Base-by-base conservation (phyloP, 2,797 vertebrate species). In the Muraenolepis orangiensis region DNA sequence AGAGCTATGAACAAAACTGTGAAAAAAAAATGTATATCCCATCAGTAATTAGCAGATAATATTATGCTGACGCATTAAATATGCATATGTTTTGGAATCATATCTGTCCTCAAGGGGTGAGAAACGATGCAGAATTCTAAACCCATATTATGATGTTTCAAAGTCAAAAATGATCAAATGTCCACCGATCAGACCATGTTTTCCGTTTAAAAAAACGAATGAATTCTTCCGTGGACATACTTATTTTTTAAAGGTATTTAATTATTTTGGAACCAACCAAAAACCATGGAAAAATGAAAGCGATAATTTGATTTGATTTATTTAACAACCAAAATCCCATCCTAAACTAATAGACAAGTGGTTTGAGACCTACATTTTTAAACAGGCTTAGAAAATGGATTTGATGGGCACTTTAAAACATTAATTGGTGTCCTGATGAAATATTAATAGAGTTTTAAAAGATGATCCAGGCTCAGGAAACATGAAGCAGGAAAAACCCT, bases 61-160 rank as follows among this genome's bases (percentile, higher is more conserved):
- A 73, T 72, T 31, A 64, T 75, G 61, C 46, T 66, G 46, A 71
- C 74, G 80, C 18, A 6, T 64, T 64, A 78, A 70, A 72, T 28
- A 38, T 51, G 26, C 16, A 40, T 11, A 74, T 66, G 78, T 4
- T 69, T 69, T 6, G 66, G 32, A 38, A 34, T 69, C 23, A 61
- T 23, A 16, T 40, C 71, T 23, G 34, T 26, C 40, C 70, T 78
- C 66, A 2, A 61, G 32, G 2, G 11, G n/a, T 1, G 10, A 67
- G 46, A 72, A 28, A 61, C 57, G 38, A 71, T n/a, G 51, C 38
- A 11, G 66, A 28, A 76, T 76, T 73, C 20, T 57, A 64, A 64
- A 64, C 57, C 16, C 42, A 51, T 51, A 51, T 51, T 13, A 51
- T 64, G 8, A 23, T 57, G 51, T 57, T 57, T 57, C 20, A n/a